A percentile compares a stretch with the other conserved stretches of the same genome.
These are phyloP conservation scores for Calameuta filiformis DNA, from an alignment of 2,888 invertebrate species.

Conservation along the genomic window DNA sequence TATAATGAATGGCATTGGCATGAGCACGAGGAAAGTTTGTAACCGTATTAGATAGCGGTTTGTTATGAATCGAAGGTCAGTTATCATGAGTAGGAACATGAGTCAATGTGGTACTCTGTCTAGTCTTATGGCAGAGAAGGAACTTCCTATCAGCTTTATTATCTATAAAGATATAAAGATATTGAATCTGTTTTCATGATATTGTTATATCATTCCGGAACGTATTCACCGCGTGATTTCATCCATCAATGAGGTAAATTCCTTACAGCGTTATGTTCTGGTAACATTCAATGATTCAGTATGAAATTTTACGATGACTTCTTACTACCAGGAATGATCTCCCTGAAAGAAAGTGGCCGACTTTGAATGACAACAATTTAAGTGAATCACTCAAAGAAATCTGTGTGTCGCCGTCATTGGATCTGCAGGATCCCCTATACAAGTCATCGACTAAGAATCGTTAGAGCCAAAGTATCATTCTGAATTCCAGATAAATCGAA, in stretches of 20 bases:
- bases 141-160: neutral
- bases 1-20: neutral
- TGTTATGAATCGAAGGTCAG: conserved; percentile 2
- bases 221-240: neutral
- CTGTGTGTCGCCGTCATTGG: neutral
- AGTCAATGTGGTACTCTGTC: neutral
- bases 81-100: neutral
- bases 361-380: neutral
- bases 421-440: neutral
- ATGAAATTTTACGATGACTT: neutral
- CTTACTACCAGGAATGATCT: neutral
- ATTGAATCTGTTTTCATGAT: neutral
- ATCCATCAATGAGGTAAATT: neutral
- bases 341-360: neutral
- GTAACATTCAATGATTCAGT: neutral
- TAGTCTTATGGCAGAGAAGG: neutral
- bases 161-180: neutral
- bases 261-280: neutral
- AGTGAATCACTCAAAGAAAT: neutral
- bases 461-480: neutral
- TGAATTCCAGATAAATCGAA: neutral
- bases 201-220: neutral
- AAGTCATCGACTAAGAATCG: neutral
- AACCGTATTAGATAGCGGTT: neutral
- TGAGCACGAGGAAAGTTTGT: neutral